Percentiles rank a stretch among this genome's conserved stretches.
These are phyloP conservation scores for Nipponacmea schrenckii DNA, from an alignment of 2,888 invertebrate species.

Conservation along the genomic window DNA sequence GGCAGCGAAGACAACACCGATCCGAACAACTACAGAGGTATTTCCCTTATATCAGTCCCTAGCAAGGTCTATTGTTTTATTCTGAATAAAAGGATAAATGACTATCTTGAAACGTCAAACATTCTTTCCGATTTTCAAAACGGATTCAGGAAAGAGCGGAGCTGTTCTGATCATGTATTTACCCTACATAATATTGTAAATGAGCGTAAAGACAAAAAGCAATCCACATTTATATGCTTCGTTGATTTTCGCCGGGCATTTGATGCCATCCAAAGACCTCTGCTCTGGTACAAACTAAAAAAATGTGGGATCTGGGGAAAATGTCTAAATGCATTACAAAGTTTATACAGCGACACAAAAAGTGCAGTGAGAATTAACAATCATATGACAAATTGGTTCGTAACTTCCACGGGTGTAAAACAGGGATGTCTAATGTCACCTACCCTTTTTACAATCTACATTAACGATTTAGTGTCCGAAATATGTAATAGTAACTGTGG, in stretches of 20 bases:
- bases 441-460: constrained; percentile 14
- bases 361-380: constrained; percentile 13
- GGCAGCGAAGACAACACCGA: background rate
- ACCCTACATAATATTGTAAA: background rate
- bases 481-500: constrained; percentile 9
- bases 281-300: background rate
- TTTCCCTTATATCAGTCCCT: background rate
- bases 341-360: background rate
- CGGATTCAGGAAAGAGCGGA: background rate
- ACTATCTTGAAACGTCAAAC: background rate
- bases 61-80: background rate
- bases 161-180: no score
- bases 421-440: constrained; percentile 20
- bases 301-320: background rate
- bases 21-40: background rate
- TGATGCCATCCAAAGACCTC: background rate
- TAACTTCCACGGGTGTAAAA: constrained; percentile 13
- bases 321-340: background rate
- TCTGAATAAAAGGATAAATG: background rate
- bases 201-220: background rate
- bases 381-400: constrained; percentile 14
- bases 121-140: background rate
- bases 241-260: background rate
- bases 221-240: background rate
- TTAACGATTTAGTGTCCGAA: constrained; percentile 15